Percentiles rank a stretch among this genome's conserved stretches.
phyloP scores from a whole-genome alignment of 1,140 invertebrate species.

The Drepana arcuata region DNA sequence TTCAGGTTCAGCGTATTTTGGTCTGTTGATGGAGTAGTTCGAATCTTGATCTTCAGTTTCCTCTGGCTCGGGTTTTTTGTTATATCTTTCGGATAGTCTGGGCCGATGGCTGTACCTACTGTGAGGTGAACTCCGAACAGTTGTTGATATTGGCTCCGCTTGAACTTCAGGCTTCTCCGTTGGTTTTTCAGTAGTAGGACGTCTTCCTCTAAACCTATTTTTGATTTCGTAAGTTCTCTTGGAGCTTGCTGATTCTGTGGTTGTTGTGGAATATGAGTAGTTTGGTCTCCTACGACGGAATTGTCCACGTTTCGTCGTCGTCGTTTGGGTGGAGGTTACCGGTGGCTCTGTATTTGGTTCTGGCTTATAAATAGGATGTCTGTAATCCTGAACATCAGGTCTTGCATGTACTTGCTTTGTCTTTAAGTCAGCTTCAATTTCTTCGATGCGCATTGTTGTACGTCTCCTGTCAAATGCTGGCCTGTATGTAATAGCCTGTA shows the following conservation, averaged over 20 bases:
- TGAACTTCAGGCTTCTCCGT: conserved; percentile 44
- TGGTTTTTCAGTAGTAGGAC: conserved; percentile 59
- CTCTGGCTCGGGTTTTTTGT: conserved; percentile 45
- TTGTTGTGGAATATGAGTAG: conserved; percentile 31
- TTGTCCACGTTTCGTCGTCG: conserved; percentile 45
- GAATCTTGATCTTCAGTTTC: conserved; percentile 61
- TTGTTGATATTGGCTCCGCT: conserved; percentile 34
- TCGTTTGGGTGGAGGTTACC: conserved; percentile 26
- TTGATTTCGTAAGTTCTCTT: conserved; percentile 50
- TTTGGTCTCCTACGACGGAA: conserved; percentile 45
- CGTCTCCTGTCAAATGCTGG: conserved; percentile 57
- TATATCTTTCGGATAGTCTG: conserved; percentile 51
- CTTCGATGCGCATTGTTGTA: conserved; percentile 69
- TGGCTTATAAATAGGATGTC: conserved; percentile 57
- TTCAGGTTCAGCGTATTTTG: conserved; percentile 53
- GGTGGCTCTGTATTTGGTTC: conserved; percentile 42
- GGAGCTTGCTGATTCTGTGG: conserved; percentile 40
- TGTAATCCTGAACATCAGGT: conserved; percentile 46
- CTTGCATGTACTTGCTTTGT: conserved; percentile 56
- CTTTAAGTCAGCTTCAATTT: conserved; percentile 68
- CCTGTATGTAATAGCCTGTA: conserved; percentile 59
- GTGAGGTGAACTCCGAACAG: conserved; percentile 25
- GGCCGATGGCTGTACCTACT: conserved; percentile 43
- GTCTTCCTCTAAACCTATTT: conserved; percentile 54
- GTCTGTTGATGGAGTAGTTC: conserved; percentile 62